Conservation (phyloP, 1,140 invertebrate species). For the Lineus longissimus region DNA sequence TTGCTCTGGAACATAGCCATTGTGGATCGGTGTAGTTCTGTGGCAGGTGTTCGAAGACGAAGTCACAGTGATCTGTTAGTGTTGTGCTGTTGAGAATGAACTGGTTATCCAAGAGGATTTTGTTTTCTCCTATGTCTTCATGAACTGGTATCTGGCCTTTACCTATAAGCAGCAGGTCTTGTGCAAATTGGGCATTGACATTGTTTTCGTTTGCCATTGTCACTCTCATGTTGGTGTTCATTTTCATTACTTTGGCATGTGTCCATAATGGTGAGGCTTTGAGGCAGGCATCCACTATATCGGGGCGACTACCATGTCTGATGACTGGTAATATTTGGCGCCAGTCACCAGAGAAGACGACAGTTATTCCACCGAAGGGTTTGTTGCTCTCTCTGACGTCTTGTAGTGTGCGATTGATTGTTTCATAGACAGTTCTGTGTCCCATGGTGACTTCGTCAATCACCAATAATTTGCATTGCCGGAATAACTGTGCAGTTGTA, state of each 20-base stretch:
- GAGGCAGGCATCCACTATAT: neutral
- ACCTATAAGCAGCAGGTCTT: neutral
- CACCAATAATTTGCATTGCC: neutral
- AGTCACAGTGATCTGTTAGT: neutral
- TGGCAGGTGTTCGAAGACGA: slow-evolving; percentile 9
- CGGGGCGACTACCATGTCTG: neutral
- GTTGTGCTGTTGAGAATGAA: neutral
- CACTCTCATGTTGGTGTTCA: neutral
- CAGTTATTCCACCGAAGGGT: neutral
- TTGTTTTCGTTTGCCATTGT: neutral
- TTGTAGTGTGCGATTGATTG: neutral
- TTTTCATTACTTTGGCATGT: neutral
- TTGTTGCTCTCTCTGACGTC: neutral
- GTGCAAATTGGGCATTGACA: neutral
- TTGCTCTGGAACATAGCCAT: neutral
- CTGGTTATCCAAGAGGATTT: neutral
- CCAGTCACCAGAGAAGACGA: neutral
- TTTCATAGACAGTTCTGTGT: neutral
- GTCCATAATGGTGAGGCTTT: neutral
- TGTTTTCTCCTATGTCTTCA: neutral
- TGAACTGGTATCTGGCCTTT: neutral
- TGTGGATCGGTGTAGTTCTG: neutral
- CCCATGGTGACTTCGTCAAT: neutral
- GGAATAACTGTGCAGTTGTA: neutral
- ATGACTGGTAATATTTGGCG: neutral